Percentiles rank a stretch among this genome's conserved stretches.
Evolutionary conservation across 2,888 invertebrate species (phyloP).

Genomic region (Hanleya hanleyi): DNA sequence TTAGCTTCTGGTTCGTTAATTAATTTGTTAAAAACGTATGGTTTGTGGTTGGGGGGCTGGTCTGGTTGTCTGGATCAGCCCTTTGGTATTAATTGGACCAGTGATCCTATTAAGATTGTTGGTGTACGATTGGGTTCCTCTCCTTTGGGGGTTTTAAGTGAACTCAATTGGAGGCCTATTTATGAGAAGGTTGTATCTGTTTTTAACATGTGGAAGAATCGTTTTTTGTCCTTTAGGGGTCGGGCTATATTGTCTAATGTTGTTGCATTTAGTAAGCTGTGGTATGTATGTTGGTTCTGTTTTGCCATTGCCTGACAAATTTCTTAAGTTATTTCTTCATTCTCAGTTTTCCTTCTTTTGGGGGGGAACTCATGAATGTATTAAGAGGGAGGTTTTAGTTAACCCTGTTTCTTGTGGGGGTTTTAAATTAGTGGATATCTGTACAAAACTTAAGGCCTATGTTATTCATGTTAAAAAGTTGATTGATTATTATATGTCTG

Average conservation of each 20-base stretch:
- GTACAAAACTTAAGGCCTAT: neutral
- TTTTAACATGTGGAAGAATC: neutral
- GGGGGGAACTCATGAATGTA: neutral
- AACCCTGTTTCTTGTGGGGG: neutral
- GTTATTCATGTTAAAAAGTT: neutral
- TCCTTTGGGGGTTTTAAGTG: neutral
- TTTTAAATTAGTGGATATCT: neutral
- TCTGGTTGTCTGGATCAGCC: constrained; percentile 3
- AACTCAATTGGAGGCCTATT: neutral
- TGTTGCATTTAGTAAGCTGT: neutral
- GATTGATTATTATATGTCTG: neutral
- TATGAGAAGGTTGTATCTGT: neutral
- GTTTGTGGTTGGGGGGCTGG: constrained; percentile 37
- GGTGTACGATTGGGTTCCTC: neutral
- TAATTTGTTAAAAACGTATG: constrained; percentile 32
- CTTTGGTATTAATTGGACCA: neutral
- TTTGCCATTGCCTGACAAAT: neutral
- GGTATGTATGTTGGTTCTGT: neutral
- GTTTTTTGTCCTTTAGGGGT: neutral
- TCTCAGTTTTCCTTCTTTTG: neutral
- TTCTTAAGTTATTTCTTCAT: neutral
- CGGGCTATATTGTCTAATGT: neutral
- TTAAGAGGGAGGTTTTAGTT: neutral
- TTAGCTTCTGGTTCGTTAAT: constrained; percentile 31
- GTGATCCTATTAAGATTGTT: neutral